Evolutionary conservation across 1,140 invertebrate species (phyloP).

Genomic region (Delia radicum): DNA sequence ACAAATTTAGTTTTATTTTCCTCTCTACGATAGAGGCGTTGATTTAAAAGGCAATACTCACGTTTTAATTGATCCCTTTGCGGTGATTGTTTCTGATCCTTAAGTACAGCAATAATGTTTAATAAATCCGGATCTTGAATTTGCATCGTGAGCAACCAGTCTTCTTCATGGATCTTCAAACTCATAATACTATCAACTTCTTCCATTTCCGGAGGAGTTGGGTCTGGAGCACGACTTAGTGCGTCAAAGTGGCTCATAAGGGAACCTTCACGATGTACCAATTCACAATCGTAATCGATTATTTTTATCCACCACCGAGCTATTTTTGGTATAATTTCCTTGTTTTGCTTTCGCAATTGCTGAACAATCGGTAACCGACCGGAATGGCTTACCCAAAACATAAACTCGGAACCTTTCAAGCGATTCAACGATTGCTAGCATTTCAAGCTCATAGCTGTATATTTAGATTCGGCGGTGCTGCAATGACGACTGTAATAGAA

Average conservation of each 20-base stretch:
- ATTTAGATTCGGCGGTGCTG: constrained; percentile 44
- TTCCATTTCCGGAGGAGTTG: background rate
- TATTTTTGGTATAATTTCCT: constrained; percentile 44
- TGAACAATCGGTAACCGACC: no score
- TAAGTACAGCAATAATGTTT: constrained; percentile 6
- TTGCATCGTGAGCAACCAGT: no score
- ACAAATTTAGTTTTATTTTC: background rate
- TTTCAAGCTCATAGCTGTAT: constrained; percentile 52
- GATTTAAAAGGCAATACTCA: constrained; percentile 13
- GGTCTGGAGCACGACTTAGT: no score
- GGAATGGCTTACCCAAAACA: constrained; percentile 44
- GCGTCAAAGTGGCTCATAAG: constrained; percentile 34
- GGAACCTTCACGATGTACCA: constrained; percentile 21
- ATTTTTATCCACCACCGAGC: no score
- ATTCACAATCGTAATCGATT: no score
- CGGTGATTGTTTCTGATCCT: background rate
- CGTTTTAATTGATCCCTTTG: constrained; percentile 7
- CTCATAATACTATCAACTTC: background rate
- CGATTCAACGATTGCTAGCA: no score
- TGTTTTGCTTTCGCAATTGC: constrained; percentile 49
- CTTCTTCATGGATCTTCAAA: no score
- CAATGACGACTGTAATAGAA: constrained; percentile 44
- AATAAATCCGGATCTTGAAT: no score
- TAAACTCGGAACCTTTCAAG: constrained; percentile 48
- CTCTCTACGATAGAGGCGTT: constrained; percentile 7